phyloP scores from a whole-genome alignment of 2,888 invertebrate genomes.

The Coenonympha glycerion region DNA sequence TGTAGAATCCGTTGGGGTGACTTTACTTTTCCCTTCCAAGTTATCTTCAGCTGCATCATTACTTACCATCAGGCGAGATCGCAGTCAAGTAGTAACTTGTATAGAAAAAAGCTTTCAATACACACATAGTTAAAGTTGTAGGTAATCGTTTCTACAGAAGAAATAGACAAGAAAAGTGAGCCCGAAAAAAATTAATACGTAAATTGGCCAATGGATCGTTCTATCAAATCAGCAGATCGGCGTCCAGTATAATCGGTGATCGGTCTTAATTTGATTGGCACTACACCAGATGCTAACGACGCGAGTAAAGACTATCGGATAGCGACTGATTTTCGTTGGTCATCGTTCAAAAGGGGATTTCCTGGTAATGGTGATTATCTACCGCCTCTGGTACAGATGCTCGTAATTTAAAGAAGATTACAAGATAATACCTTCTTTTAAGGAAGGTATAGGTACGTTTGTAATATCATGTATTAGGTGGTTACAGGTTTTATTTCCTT shows the following conservation, averaged over 20 bases:
- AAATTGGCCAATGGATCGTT: conserved; percentile 51
- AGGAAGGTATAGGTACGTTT: too few species aligned
- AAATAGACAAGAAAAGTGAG: neutral
- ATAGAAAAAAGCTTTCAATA: too few species aligned
- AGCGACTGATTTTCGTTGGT: conserved; percentile 49
- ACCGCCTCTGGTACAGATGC: neutral
- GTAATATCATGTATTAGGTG: too few species aligned
- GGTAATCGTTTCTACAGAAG: too few species aligned
- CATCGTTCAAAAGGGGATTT: conserved; percentile 10
- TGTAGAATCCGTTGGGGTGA: too few species aligned
- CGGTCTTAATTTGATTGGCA: conserved; percentile 69
- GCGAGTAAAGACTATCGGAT: conserved; percentile 57
- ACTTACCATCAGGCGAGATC: too few species aligned
- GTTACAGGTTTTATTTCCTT: too few species aligned
- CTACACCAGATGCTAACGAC: conserved; percentile 59
- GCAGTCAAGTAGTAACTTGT: too few species aligned
- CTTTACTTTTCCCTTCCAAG: too few species aligned
- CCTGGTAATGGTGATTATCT: conserved; percentile 3
- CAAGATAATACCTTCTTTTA: too few species aligned
- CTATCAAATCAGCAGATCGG: conserved; percentile 42
- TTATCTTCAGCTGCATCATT: too few species aligned
- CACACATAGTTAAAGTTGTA: too few species aligned
- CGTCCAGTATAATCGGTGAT: conserved; percentile 59
- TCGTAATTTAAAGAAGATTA: neutral
- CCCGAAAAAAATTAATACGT: conserved; percentile 53